Conservation (phyloP, 2,113 vertebrate species). For the Arenaria interpres region DNA sequence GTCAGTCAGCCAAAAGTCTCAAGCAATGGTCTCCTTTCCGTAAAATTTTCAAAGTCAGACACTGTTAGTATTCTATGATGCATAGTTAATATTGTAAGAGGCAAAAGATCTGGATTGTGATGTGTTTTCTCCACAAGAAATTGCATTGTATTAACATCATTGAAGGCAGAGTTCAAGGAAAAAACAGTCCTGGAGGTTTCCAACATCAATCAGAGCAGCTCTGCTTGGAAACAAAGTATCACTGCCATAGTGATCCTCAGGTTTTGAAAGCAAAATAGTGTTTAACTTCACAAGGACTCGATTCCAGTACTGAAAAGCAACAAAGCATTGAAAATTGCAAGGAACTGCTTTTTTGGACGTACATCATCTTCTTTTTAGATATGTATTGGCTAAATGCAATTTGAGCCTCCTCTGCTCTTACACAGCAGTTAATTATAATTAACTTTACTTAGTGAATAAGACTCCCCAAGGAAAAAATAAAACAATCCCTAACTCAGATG, state of each 20-base stretch:
- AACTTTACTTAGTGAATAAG: not conserved
- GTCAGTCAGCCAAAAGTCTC: not conserved
- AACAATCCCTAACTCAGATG: not conserved
- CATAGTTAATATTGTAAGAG: accelerated
- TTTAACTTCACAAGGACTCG: not conserved
- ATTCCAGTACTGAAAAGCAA: not conserved
- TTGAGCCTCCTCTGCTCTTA: not conserved
- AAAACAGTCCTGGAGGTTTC: not conserved
- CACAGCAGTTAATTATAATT: not conserved
- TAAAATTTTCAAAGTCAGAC: not conserved
- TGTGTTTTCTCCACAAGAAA: not conserved
- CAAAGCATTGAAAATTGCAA: not conserved
- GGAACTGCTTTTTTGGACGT: not conserved
- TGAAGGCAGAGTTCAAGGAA: not conserved
- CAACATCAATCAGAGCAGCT: not conserved
- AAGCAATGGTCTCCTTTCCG: not conserved
- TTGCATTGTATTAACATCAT: not conserved
- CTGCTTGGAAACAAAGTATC: not conserved
- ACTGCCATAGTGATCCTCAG: not conserved
- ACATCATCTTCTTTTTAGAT: not conserved
- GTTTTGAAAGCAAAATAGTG: not conserved
- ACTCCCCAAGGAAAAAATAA: not conserved
- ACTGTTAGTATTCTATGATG: not conserved
- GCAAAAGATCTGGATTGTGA: not conserved
- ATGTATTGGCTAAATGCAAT: not conserved